A percentile compares a stretch with the other conserved stretches of the same genome.
Evolutionary conservation across 1,140 invertebrate genomes (phyloP).

Genomic region (Pseudomyrmex pallidus): DNA sequence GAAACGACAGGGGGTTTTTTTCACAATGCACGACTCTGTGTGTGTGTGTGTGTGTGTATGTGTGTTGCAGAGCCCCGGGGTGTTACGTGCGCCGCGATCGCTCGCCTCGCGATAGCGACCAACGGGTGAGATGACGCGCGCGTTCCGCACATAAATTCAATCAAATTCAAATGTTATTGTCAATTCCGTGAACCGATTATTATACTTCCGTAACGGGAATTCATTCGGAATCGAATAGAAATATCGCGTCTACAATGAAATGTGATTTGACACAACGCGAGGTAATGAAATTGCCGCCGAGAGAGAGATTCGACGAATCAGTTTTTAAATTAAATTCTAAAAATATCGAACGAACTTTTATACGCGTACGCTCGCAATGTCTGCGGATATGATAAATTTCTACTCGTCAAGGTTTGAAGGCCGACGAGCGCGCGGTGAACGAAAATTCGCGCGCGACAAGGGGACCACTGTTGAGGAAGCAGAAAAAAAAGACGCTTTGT

Average conservation of each 20-base stretch:
- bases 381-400: background rate
- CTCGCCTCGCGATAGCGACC: background rate
- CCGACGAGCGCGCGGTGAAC: constrained; percentile 29
- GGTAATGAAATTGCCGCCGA: too few species aligned
- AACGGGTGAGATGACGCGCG: too few species aligned
- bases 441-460: constrained; percentile 69
- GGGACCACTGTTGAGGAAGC: constrained; percentile 61
- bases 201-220: too few species aligned
- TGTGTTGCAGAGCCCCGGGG: background rate
- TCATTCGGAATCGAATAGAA: too few species aligned
- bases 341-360: too few species aligned
- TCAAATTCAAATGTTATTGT: too few species aligned
- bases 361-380: too few species aligned
- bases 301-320: too few species aligned
- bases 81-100: constrained; percentile 70
- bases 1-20: constrained; percentile 64
- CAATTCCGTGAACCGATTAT: too few species aligned
- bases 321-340: too few species aligned
- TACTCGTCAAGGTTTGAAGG: constrained; percentile 23
- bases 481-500: constrained; percentile 64
- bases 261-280: too few species aligned
- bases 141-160: background rate
- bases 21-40: constrained; percentile 66
- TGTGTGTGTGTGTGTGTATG: background rate
- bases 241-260: too few species aligned